Conservation (phyloP, 2,888 invertebrate species). For the Xanthia togata region DNA sequence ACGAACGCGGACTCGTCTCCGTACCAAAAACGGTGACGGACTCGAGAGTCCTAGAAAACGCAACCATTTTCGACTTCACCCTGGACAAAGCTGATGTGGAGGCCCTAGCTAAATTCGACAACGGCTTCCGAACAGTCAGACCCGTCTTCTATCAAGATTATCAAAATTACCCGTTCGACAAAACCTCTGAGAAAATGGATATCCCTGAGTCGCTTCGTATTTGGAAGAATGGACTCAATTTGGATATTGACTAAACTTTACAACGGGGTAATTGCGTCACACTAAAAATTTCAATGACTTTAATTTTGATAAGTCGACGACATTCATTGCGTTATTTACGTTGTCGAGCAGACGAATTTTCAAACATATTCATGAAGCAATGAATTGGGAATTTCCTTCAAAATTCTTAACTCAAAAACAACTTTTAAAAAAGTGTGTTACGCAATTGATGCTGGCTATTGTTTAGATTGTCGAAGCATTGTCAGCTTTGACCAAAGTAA, state of each 20-base stretch:
- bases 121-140: slow-evolving; percentile 74
- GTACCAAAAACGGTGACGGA: slow-evolving; percentile 82
- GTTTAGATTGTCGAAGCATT: neutral
- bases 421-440: neutral
- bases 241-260: slow-evolving; percentile 57
- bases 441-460: neutral
- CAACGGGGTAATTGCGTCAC: neutral
- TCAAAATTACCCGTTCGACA: slow-evolving; percentile 63
- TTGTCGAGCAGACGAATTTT: neutral
- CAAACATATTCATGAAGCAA: neutral
- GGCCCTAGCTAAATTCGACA: slow-evolving; percentile 76
- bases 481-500: neutral
- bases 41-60: slow-evolving; percentile 79
- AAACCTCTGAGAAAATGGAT: slow-evolving; percentile 38
- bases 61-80: slow-evolving; percentile 81
- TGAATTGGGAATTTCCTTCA: neutral
- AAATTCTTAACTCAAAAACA: neutral
- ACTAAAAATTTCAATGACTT: neutral
- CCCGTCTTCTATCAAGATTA: slow-evolving; percentile 76
- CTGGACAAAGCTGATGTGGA: slow-evolving; percentile 74
- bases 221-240: slow-evolving; percentile 64
- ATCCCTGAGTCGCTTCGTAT: slow-evolving; percentile 33
- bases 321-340: neutral
- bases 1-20: slow-evolving; percentile 76
- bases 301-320: neutral